Base-by-base conservation (phyloP, 2,797 vertebrate genomes). In the Microctenopoma lineatum region DNA sequence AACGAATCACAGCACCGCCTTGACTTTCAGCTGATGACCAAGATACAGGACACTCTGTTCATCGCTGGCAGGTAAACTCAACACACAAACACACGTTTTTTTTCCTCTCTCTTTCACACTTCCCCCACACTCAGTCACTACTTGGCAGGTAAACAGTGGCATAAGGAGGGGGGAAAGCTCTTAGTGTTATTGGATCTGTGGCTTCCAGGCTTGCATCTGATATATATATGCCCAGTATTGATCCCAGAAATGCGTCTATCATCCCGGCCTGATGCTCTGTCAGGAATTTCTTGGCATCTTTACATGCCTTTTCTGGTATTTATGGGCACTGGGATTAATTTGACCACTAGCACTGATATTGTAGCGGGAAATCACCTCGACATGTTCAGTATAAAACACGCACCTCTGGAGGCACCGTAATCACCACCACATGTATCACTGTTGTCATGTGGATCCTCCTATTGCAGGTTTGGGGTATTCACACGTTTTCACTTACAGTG, bases 1-100 rank as follows among this genome's bases (percentile, higher is more conserved):
- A 99, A 99, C 75, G 98, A 99, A 92, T 98, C 98, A 59, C 96
- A 98, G 89, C 98, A 99, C 87, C 95, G 96, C 92, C 96, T 99
- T 88, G 98, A 99, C 96, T 99, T 98, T 95, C 98, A 99, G 95
- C 95, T 99, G 91, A 99, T 99, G 98, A 84, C 97, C 92, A 97
- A 96, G 94, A 99, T 99, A 93, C 97, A 96, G 95, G 97, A 99
- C 95, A 98, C 96, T 75, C 96, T 99, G 92, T 99, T 98, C 95
- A 98, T 99, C 63, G 95, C 97, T 92, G 97, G 98, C 96, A 98
- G 98, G 98, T 99, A 96, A 94, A 92, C 56, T n/a, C 59, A 59
- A 70, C 72, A 94, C 93, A 85, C 93, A 95, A 86, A 96, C 95
- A 92, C 94, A 95, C 77, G 85, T 93, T 44, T 3, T 39, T 39